Conservation (phyloP, 2,888 invertebrate species). For the Thyatira batis region DNA sequence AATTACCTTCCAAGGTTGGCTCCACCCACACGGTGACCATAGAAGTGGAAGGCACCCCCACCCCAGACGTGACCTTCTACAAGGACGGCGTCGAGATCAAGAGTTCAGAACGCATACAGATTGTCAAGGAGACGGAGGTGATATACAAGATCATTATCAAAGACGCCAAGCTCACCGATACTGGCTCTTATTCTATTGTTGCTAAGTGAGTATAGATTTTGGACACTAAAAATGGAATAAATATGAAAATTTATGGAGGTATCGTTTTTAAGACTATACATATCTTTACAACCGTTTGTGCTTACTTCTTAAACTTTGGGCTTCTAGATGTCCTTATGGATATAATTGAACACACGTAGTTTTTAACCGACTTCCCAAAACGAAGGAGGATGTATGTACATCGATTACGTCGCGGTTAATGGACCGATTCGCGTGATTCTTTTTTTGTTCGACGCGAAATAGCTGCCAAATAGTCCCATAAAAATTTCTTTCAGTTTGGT, state of each 20-base stretch:
- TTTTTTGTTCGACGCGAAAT: too few species aligned
- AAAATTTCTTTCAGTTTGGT: too few species aligned
- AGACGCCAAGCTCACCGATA: constrained; percentile 88
- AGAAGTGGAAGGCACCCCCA: constrained; percentile 92
- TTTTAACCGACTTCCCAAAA: too few species aligned
- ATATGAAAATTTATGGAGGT: background rate
- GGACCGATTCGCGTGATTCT: too few species aligned
- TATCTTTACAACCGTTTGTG: too few species aligned
- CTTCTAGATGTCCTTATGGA: too few species aligned
- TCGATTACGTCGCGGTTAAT: too few species aligned
- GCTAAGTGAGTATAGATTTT: constrained; percentile 80
- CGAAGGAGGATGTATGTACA: too few species aligned
- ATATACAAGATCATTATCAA: constrained; percentile 87
- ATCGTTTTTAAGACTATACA: too few species aligned
- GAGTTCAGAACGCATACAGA: constrained; percentile 86
- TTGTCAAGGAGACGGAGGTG: constrained; percentile 87
- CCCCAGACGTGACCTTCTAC: constrained; percentile 91
- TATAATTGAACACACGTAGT: too few species aligned
- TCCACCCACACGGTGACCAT: constrained; percentile 89
- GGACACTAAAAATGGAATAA: background rate
- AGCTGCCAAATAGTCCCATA: too few species aligned
- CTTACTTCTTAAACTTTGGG: too few species aligned
- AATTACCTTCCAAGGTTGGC: constrained; percentile 63
- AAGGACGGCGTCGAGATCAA: constrained; percentile 92
- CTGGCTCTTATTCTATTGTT: constrained; percentile 93